Percentiles rank a stretch among this genome's conserved stretches.
Evolutionary conservation across 2,797 vertebrate species (phyloP).

Genomic region (Allobates femoralis): DNA sequence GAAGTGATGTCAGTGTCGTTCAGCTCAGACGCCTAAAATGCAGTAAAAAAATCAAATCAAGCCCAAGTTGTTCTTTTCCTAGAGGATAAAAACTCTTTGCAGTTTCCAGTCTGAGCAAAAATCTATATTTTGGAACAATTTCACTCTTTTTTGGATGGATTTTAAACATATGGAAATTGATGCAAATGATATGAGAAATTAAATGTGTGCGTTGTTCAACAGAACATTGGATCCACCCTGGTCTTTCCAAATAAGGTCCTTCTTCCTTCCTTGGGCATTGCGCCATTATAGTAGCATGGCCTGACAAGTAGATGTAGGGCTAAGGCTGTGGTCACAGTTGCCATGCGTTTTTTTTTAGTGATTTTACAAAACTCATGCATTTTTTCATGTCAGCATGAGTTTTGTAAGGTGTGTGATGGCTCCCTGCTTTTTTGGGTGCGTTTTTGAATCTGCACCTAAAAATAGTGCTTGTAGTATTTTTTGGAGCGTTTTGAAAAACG

Average conservation of each 20-base stretch:
- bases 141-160: background rate
- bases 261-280: background rate
- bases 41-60: constrained; percentile 38
- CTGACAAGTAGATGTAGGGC: too few species aligned
- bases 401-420: too few species aligned
- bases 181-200: background rate
- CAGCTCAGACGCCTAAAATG: constrained; percentile 76
- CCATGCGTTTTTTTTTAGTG: too few species aligned
- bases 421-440: too few species aligned
- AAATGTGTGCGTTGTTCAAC: background rate
- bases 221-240: background rate
- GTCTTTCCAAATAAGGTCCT: background rate
- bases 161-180: background rate
- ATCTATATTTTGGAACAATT: background rate
- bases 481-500: too few species aligned
- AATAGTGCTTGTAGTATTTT: too few species aligned
- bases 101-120: constrained; percentile 10
- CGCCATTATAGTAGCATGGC: too few species aligned
- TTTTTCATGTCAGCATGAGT: too few species aligned
- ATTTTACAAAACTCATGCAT: too few species aligned
- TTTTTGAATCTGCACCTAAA: too few species aligned
- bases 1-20: constrained; percentile 82
- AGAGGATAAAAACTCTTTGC: constrained; percentile 10
- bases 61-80: constrained; percentile 1
- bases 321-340: too few species aligned